Percentiles rank a stretch among this genome's conserved stretches.
phyloP scores from a whole-genome alignment of 2,888 invertebrate species.

The Trachelus troglodyta region DNA sequence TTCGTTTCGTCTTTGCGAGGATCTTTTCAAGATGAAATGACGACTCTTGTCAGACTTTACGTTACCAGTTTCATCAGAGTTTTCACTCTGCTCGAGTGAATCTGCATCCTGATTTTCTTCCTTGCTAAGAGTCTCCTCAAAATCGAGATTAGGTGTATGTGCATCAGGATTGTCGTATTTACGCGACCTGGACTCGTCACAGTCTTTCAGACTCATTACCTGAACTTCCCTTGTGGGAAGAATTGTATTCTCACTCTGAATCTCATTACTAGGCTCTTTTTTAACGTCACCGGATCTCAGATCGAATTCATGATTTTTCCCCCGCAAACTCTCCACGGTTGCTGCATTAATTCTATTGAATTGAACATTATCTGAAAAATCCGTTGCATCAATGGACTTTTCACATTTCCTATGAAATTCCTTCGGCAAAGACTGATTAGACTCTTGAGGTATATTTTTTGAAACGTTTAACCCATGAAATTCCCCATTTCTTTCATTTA shows the following conservation, averaged over 20 bases:
- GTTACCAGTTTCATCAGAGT: conserved; percentile 28
- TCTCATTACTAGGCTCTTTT: not conserved
- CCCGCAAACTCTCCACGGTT: not conserved
- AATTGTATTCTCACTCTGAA: not conserved
- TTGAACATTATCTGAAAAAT: not conserved
- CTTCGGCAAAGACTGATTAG: not conserved
- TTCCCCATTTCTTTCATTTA: not conserved
- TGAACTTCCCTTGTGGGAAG: conserved; percentile 3
- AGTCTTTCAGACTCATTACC: conserved; percentile 6
- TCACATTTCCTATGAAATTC: not conserved
- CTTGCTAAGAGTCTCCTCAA: not conserved
- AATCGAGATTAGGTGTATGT: not conserved
- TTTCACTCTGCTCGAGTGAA: conserved; percentile 23
- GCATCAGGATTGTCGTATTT: conserved; percentile 14
- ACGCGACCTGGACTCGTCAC: not conserved
- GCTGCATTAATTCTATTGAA: not conserved
- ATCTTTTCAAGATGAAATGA: conserved; percentile 55
- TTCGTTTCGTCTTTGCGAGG: conserved; percentile 29
- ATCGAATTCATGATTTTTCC: not conserved
- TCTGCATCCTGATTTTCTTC: conserved; percentile 20
- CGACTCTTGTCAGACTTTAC: conserved; percentile 51
- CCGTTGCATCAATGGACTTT: not conserved
- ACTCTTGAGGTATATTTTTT: not conserved
- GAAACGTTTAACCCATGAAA: not conserved
- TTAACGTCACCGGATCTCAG: not conserved